Percentiles rank a stretch among this genome's conserved stretches.
These are phyloP conservation scores for Elegia similella DNA, from an alignment of 2,888 invertebrate species.

Conservation along the genomic window DNA sequence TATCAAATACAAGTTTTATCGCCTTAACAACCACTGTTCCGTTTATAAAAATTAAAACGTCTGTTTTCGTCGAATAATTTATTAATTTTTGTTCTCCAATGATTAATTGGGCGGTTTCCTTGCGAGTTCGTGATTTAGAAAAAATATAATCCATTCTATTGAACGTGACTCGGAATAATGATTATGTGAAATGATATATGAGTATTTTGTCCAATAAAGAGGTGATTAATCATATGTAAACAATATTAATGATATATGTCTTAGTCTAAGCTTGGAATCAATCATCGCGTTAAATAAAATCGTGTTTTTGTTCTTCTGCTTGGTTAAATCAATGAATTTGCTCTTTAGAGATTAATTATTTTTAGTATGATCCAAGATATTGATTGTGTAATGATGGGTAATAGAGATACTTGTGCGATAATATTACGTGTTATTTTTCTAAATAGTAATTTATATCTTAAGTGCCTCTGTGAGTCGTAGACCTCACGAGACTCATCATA, in stretches of 20 bases:
- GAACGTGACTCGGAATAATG: conserved; percentile 45
- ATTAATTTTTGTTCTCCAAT: conserved; percentile 24
- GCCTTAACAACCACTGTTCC: neutral
- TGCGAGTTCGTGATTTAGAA: conserved; percentile 30
- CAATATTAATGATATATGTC: conserved; percentile 68
- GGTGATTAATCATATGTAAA: conserved; percentile 63
- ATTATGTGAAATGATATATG: conserved; percentile 46
- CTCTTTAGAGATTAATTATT: conserved; percentile 25
- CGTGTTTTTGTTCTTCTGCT: conserved; percentile 34
- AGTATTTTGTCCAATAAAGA: conserved; percentile 43
- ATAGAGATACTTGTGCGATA: neutral
- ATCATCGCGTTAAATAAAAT: conserved; percentile 49
- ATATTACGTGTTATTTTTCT: too few species aligned
- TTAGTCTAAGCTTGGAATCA: conserved; percentile 54
- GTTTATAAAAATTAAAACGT: conserved; percentile 17
- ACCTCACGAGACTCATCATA: too few species aligned
- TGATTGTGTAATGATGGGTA: neutral
- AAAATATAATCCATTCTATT: conserved; percentile 35
- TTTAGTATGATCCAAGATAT: conserved; percentile 11
- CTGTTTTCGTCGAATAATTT: conserved; percentile 16
- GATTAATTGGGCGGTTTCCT: conserved; percentile 27
- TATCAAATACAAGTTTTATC: neutral
- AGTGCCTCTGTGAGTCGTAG: too few species aligned
- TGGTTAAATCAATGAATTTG: conserved; percentile 27
- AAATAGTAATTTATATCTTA: too few species aligned